Conservation (phyloP, 2,113 vertebrate genomes). For the Holacanthus passer region DNA sequence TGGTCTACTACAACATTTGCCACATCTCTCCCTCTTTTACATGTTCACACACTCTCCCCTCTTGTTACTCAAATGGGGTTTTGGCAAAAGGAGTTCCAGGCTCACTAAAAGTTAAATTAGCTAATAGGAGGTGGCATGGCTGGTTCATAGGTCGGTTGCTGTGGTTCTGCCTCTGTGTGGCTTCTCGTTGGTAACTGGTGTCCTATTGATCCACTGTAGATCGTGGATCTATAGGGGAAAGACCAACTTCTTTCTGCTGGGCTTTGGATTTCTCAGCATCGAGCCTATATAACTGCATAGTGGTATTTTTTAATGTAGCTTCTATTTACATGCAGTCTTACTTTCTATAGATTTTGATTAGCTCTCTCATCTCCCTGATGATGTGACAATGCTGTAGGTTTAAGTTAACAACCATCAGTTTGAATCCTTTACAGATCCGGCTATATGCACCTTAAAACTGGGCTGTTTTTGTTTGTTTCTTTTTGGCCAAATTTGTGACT, state of each 20-base stretch:
- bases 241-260: slow-evolving; percentile 19
- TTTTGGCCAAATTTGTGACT: neutral
- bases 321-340: neutral
- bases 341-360: neutral
- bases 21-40: slow-evolving; percentile 30
- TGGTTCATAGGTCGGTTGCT: slow-evolving; percentile 21
- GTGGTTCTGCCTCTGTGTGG: slow-evolving; percentile 32
- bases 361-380: too few relatives aligned
- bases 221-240: slow-evolving; percentile 32
- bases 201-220: slow-evolving; percentile 60
- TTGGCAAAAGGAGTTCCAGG: slow-evolving; percentile 8
- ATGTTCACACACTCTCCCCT: neutral
- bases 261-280: slow-evolving; percentile 1
- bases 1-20: slow-evolving; percentile 38
- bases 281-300: neutral
- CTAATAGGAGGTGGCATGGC: slow-evolving; percentile 8
- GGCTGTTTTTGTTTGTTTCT: neutral
- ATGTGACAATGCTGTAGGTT: too few relatives aligned
- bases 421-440: too few relatives aligned
- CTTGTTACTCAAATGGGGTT: slow-evolving; percentile 21
- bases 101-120: slow-evolving; percentile 27
- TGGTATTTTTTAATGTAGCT: neutral
- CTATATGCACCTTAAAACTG: too few relatives aligned
- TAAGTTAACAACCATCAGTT: too few relatives aligned
- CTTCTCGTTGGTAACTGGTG: slow-evolving; percentile 30